These are phyloP conservation scores for Drosophila kanapiae DNA, from an alignment of 1,140 invertebrate genomes.

Conservation along the genomic window DNA sequence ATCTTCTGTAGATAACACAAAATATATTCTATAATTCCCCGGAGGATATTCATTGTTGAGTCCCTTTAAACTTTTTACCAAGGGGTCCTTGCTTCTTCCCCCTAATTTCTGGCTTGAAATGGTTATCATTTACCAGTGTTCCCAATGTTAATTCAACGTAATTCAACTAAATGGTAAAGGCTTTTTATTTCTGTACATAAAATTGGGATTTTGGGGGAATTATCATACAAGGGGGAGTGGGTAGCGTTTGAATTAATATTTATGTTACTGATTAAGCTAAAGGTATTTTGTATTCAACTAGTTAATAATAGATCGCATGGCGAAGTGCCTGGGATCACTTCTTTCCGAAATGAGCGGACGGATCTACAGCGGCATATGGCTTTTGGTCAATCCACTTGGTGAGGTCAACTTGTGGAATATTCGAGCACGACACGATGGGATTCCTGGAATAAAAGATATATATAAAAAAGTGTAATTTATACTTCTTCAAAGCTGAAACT, in stretches of 20 bases:
- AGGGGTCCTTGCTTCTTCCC: background rate
- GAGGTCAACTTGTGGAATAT: conserved; percentile 89
- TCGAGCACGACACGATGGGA: conserved; percentile 88
- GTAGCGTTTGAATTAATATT: conserved; percentile 46
- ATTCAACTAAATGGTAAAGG: conserved; percentile 41
- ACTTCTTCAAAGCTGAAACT: conserved; percentile 61
- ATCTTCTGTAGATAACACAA: no score
- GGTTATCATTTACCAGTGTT: no score
- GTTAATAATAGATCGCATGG: conserved; percentile 57
- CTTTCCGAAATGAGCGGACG: conserved; percentile 62
- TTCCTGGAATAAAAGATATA: conserved; percentile 88
- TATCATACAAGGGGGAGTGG: conserved; percentile 63
- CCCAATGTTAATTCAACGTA: background rate
- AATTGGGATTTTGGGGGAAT: conserved; percentile 33
- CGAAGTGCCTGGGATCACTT: conserved; percentile 40
- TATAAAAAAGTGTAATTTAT: rapidly evolving
- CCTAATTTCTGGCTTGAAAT: background rate
- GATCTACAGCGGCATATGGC: conserved; percentile 56
- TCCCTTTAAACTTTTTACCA: no score
- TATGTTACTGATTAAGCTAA: conserved; percentile 71
- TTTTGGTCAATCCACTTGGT: conserved; percentile 87
- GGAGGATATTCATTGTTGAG: no score
- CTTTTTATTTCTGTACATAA: conserved; percentile 68
- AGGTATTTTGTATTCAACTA: conserved; percentile 77
- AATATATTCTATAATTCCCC: no score